Evolutionary conservation across 2,113 vertebrate species (phyloP).

Genomic region (Poeciliopsis occidentalis): DNA sequence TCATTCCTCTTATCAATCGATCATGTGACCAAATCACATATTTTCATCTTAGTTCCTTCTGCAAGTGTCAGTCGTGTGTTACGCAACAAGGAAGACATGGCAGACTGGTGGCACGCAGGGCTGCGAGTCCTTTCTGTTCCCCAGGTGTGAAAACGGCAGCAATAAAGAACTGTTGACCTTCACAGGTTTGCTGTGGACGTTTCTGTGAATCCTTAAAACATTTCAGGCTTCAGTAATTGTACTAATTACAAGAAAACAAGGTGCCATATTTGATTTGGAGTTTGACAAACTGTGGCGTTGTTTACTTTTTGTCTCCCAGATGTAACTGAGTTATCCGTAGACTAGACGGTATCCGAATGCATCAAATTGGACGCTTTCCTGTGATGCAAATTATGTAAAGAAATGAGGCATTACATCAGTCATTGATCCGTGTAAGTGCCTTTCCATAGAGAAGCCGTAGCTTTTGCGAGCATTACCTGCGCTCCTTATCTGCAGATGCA

Average conservation of each 20-base stretch:
- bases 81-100: conserved; percentile 13
- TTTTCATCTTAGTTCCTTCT: conserved; percentile 9
- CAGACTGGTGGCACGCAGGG: conserved; percentile 19
- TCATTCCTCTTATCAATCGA: background rate
- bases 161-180: background rate
- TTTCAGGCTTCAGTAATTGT: background rate
- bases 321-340: conserved; percentile 18
- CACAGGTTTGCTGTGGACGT: background rate
- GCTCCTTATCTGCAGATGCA: conserved; percentile 45
- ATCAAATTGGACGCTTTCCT: conserved; percentile 44
- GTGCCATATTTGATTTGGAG: background rate
- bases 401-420: conserved; percentile 53
- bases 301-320: background rate
- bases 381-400: conserved; percentile 48
- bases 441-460: conserved; percentile 68
- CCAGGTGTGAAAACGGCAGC: background rate
- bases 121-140: conserved; percentile 8
- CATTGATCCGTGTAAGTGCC: conserved; percentile 79
- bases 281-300: background rate
- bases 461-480: conserved; percentile 67
- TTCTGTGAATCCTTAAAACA: background rate
- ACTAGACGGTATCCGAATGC: conserved; percentile 36
- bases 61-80: background rate
- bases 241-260: background rate
- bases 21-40: conserved; percentile 21